A percentile compares a stretch with the other conserved stretches of the same genome.
phyloP scores from a whole-genome alignment of 2,797 vertebrate species.

The Malurus leucopterus region DNA sequence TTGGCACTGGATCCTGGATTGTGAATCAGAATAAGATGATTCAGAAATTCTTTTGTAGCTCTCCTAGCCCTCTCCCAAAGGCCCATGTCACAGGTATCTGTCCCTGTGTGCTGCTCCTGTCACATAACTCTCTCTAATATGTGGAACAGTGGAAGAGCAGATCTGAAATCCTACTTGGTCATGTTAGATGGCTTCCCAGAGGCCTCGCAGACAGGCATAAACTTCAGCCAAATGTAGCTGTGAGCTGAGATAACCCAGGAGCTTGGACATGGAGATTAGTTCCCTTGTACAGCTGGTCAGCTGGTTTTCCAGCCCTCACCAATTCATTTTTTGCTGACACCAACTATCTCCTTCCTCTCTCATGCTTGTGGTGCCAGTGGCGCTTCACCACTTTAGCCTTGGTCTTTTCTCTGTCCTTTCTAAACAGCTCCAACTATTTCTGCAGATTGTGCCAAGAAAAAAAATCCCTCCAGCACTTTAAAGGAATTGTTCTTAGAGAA shows the following conservation, averaged over 20 bases:
- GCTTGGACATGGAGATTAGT: neutral
- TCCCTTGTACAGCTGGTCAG: neutral
- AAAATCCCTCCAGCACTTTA: neutral
- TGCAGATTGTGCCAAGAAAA: neutral
- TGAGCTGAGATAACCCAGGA: neutral
- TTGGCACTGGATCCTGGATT: neutral
- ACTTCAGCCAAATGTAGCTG: neutral
- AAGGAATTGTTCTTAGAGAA: neutral
- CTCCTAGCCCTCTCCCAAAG: neutral
- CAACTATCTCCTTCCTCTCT: neutral
- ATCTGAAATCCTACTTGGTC: neutral
- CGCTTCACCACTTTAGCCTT: neutral
- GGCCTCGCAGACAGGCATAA: neutral
- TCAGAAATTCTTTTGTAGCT: neutral
- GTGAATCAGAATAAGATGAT: neutral
- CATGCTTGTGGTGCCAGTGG: neutral
- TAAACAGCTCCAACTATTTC: neutral
- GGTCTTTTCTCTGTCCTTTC: neutral
- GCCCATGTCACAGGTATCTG: neutral
- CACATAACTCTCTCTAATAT: accelerated
- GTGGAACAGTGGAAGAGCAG: accelerated
- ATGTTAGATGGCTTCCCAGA: neutral
- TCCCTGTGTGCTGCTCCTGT: neutral
- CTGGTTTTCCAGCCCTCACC: neutral
- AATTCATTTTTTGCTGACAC: neutral